These are phyloP conservation scores for Sphaeramia orbicularis DNA, from an alignment of 2,797 vertebrate species.

Conservation along the genomic window DNA sequence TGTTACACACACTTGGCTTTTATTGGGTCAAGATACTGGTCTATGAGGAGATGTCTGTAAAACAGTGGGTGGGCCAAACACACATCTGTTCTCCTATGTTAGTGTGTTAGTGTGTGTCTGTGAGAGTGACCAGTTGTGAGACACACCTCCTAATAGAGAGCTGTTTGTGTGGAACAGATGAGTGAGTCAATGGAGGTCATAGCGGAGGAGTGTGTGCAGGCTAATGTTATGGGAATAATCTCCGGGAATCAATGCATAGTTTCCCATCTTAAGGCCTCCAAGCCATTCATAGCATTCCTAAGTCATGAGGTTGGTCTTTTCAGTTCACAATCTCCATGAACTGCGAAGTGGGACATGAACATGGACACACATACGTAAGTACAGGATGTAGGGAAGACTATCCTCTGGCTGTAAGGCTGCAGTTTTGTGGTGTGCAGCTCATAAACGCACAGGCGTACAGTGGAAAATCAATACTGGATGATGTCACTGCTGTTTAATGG, in stretches of 20 bases:
- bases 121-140: conserved; percentile 20
- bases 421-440: conserved; percentile 39
- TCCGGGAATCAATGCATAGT: conserved; percentile 68
- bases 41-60: conserved; percentile 34
- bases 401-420: conserved; percentile 33
- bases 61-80: conserved; percentile 31
- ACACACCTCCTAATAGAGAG: conserved; percentile 41
- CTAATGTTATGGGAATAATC: conserved; percentile 61
- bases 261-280: conserved; percentile 75
- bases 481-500: conserved; percentile 73
- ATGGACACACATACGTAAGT: conserved; percentile 9
- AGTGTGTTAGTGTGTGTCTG: neutral
- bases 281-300: conserved; percentile 75
- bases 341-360: conserved; percentile 47
- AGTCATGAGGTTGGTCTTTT: conserved; percentile 72
- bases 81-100: conserved; percentile 17
- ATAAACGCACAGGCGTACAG: conserved; percentile 19
- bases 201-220: conserved; percentile 36
- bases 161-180: conserved; percentile 27
- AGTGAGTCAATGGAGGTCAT: conserved; percentile 57
- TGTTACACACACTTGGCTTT: conserved; percentile 40
- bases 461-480: conserved; percentile 76
- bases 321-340: conserved; percentile 44
- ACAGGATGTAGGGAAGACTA: conserved; percentile 50
- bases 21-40: conserved; percentile 26